Percentiles rank a stretch among this genome's conserved stretches.
Conservation (phyloP, 2,888 invertebrate species). For the Nephrotoma appendiculata region DNA sequence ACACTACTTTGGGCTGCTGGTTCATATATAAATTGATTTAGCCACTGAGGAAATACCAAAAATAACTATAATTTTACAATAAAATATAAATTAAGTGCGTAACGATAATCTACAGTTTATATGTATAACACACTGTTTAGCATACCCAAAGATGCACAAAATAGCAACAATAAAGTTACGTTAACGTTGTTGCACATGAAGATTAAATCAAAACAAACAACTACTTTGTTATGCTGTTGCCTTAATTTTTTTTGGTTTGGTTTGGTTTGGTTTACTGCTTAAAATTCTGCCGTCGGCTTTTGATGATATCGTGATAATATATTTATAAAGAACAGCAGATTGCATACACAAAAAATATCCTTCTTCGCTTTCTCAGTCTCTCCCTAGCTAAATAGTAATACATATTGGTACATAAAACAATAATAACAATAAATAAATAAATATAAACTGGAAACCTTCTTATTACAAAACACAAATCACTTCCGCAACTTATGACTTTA, state of each 20-base stretch:
- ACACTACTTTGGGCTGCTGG: not conserved
- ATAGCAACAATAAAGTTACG: not conserved
- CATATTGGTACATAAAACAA: no score
- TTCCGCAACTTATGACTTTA: no score
- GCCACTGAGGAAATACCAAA: not conserved
- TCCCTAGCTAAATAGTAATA: no score
- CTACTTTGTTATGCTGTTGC: not conserved
- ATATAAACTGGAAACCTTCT: no score
- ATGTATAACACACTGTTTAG: not conserved
- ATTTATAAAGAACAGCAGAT: not conserved
- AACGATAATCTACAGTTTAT: not conserved
- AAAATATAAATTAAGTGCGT: not conserved
- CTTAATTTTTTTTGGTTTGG: not conserved
- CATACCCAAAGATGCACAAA: not conserved
- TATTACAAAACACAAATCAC: no score
- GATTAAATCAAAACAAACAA: not conserved
- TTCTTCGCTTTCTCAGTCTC: not conserved
- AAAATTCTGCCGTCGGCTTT: not conserved
- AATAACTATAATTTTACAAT: not conserved
- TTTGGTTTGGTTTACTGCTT: not conserved
- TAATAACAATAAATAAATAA: no score
- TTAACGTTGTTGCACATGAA: not conserved
- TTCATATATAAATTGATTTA: not conserved
- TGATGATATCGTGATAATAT: not conserved
- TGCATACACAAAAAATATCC: not conserved